Percentiles rank a stretch among this genome's conserved stretches.
Evolutionary conservation across 2,797 vertebrate genomes (phyloP).

Genomic region (Graptemys geographica): DNA sequence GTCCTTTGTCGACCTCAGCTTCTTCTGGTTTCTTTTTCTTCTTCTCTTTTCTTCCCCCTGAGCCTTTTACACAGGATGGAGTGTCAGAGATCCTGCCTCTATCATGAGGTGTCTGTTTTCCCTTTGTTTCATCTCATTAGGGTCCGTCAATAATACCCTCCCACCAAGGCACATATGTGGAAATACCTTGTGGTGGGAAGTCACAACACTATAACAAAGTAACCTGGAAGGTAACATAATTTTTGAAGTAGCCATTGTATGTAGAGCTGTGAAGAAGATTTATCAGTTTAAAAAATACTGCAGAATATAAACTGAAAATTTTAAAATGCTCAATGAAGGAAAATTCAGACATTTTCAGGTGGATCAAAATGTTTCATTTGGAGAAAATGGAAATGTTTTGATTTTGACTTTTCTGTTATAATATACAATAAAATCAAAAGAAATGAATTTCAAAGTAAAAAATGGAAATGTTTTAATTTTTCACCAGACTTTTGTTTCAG

Average conservation of each 20-base stretch:
- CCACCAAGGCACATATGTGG: too few species aligned
- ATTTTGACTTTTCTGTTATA: neutral
- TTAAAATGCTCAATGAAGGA: neutral
- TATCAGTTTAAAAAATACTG: neutral
- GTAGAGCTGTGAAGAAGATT: neutral
- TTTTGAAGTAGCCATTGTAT: neutral
- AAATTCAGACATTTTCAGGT: neutral
- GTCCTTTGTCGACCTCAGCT: neutral
- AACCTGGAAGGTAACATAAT: neutral
- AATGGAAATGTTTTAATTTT: neutral
- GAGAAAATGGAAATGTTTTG: neutral
- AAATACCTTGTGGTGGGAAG: too few species aligned
- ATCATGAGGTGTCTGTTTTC: neutral
- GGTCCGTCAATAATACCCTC: neutral
- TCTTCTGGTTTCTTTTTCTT: neutral
- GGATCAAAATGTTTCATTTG: neutral
- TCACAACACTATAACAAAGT: too few species aligned
- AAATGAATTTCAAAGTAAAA: neutral
- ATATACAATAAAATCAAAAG: neutral
- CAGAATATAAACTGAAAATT: neutral
- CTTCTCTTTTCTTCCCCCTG: neutral
- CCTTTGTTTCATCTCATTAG: neutral
- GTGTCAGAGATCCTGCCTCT: neutral
- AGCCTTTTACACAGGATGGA: neutral
- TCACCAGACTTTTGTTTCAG: too few species aligned